Evolutionary conservation across 1,140 invertebrate species (phyloP).

Genomic region (Medauroidea extradentata): DNA sequence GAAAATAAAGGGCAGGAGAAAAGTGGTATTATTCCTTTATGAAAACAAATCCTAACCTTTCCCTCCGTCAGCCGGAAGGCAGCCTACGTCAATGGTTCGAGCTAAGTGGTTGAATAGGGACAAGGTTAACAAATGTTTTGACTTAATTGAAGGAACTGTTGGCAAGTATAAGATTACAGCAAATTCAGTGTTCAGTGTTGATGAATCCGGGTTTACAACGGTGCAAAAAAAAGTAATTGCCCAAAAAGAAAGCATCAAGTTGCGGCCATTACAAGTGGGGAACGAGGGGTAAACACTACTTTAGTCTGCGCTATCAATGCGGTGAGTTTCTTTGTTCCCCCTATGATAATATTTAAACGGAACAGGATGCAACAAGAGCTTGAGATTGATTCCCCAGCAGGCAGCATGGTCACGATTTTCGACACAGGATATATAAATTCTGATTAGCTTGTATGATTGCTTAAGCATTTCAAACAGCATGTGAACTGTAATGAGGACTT

Average conservation of each 20-base stretch:
- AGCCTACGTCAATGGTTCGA: too few species aligned
- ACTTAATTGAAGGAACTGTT: conserved; percentile 23
- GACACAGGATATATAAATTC: conserved; percentile 31
- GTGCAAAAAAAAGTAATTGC: conserved; percentile 20
- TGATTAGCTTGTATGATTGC: too few species aligned
- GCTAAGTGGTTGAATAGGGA: conserved; percentile 39
- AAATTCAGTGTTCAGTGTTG: conserved; percentile 29
- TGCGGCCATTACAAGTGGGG: conserved; percentile 37
- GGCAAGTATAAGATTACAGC: too few species aligned
- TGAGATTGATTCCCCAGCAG: conserved; percentile 4
- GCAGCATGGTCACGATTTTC: conserved; percentile 18
- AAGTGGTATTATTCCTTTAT: conserved; percentile 29
- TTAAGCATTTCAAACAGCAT: conserved; percentile 22
- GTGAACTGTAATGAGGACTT: conserved; percentile 19
- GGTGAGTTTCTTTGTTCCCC: conserved; percentile 29
- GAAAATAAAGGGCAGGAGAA: not conserved
- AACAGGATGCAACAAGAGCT: not conserved
- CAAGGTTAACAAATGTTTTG: conserved; percentile 33
- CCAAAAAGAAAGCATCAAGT: conserved; percentile 39
- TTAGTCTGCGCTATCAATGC: conserved; percentile 22
- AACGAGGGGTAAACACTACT: conserved; percentile 42
- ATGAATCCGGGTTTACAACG: conserved; percentile 7
- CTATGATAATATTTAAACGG: conserved; percentile 29
- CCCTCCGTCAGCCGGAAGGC: too few species aligned
- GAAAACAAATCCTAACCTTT: too few species aligned